Base-by-base conservation (phyloP, 2,888 invertebrate genomes). In the Drosophila fulvimacula region DNA sequence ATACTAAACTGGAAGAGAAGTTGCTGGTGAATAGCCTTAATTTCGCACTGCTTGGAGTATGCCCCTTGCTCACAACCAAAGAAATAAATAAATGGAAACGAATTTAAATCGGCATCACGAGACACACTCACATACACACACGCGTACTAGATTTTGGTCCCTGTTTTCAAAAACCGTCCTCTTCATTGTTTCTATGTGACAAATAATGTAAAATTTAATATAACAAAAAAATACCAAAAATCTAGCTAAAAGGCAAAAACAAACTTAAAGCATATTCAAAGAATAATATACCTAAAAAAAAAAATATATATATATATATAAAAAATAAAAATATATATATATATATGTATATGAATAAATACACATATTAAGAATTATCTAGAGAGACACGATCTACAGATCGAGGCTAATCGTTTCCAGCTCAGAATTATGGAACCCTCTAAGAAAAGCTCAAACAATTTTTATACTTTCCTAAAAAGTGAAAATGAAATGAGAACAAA, bases 121-220 rank as follows among this genome's bases (percentile, higher is more conserved):
- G 1, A 48, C 27, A 49, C 62, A 34, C 39, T 38, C 30, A 42
- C 48, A 30, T n/a, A 32, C 24, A 46, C 21, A 46, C n/a, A 30
- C n/a, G 11, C n/a, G 42, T 13, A 52, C 27, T 19, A 30, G 13
- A 46, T 67, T 71, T 82, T 78, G 81, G 83, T 82, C 76, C 68
- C 49, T 70, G 82, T 55, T 77, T 82, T 82, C 70, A 86, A 82
- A 64, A 69, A 83, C 89, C 89, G 89, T 89, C 89, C 89, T 89
- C 73, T 77, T 72, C 76, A 82, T 79, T 87, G 85, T 87, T 89
- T 90, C 90, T 88, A 84, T 82, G 84, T 86, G 89, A 89, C 89
- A 90, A 89, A 90, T 89, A 89, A 90, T 78, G 72, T 69, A 69
- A 79, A 81, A 61, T 24, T 46, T 39, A 65, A 51, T 21, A 52